These are phyloP conservation scores for Thymelicus acteon DNA, from an alignment of 2,888 invertebrate species.

Conservation along the genomic window DNA sequence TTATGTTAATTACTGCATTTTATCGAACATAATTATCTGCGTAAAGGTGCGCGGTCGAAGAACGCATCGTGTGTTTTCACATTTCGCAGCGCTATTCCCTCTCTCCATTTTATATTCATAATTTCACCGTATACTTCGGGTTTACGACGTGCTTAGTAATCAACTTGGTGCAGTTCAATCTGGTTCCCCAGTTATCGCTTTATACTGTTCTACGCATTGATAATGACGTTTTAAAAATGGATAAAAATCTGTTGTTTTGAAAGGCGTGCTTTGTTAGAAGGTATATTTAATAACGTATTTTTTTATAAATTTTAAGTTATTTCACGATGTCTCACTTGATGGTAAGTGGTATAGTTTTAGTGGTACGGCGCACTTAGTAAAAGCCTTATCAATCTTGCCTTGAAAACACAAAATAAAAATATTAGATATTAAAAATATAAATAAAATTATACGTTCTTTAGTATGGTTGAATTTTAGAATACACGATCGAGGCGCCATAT, in stretches of 20 bases:
- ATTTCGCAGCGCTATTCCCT: slow-evolving; percentile 53
- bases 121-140: slow-evolving; percentile 53
- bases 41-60: background rate
- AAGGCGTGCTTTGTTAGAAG: no score
- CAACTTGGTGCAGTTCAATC: slow-evolving; percentile 49
- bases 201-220: slow-evolving; percentile 12
- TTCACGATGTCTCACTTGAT: no score
- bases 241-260: background rate
- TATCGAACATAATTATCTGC: no score
- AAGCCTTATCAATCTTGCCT: no score
- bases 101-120: slow-evolving; percentile 70
- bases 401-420: no score
- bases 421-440: no score
- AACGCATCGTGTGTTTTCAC: slow-evolving; percentile 32
- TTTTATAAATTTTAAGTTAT: no score
- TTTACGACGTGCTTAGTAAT: slow-evolving; percentile 61
- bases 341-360: no score
- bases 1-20: no score
- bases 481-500: background rate
- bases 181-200: slow-evolving; percentile 28
- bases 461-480: background rate
- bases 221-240: slow-evolving; percentile 26
- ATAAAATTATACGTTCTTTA: no score
- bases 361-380: no score
- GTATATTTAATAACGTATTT: no score